Conservation (phyloP, 2,888 invertebrate genomes). For the Tetramorium bicarinatum region DNA sequence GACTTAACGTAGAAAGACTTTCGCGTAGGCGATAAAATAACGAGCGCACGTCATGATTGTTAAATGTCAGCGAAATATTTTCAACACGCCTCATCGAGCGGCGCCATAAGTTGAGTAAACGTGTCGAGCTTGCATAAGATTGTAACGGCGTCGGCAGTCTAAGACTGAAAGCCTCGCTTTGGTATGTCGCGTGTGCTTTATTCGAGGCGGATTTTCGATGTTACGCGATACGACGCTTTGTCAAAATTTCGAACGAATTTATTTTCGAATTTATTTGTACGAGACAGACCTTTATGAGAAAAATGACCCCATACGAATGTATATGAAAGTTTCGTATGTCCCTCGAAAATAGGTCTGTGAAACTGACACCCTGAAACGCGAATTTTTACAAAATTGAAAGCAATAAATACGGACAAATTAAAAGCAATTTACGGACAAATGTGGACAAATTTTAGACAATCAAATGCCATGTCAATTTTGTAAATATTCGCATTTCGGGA, state of each 20-base stretch:
- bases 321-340: background rate
- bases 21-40: constrained; percentile 40
- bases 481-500: too few species aligned
- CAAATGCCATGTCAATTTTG: too few species aligned
- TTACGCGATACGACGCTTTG: background rate
- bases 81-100: constrained; percentile 21
- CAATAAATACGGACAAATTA: too few species aligned
- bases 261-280: background rate
- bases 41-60: constrained; percentile 28
- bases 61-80: constrained; percentile 51
- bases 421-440: too few species aligned
- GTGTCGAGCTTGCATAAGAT: constrained; percentile 22
- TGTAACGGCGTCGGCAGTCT: constrained; percentile 16
- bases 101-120: background rate
- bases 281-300: background rate
- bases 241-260: background rate
- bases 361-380: too few species aligned
- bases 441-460: too few species aligned
- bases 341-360: too few species aligned
- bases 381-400: too few species aligned
- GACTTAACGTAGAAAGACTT: constrained; percentile 18
- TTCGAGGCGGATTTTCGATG: background rate
- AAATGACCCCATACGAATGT: background rate
- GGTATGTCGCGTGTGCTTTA: background rate
- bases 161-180: background rate